phyloP scores from a whole-genome alignment of 2,797 vertebrate genomes.

The Sardinella longiceps region DNA sequence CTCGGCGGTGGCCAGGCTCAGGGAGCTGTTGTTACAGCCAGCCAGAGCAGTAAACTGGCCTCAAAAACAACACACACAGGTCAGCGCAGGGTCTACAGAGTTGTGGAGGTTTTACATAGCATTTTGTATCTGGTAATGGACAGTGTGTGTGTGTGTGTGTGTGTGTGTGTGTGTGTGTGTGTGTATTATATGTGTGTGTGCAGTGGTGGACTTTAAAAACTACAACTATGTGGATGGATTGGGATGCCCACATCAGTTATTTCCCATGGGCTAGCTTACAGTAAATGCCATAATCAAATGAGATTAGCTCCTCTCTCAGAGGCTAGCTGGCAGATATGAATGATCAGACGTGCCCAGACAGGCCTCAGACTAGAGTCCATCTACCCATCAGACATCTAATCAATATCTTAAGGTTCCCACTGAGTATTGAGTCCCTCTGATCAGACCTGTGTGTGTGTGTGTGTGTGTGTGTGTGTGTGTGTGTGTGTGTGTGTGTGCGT shows the following conservation, averaged over 20 bases:
- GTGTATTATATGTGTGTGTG: neutral
- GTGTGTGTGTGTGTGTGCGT: no score
- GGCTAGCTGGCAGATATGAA: neutral
- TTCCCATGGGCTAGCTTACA: neutral
- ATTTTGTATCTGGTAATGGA: neutral
- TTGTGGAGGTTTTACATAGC: no score
- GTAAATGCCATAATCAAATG: neutral
- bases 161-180: neutral
- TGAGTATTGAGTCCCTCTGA: neutral
- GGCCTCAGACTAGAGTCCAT: neutral
- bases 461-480: neutral
- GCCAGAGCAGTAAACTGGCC: neutral
- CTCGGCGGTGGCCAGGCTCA: slow-evolving; percentile 28
- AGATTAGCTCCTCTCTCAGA: neutral
- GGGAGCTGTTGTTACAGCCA: slow-evolving; percentile 32
- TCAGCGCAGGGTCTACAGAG: slow-evolving; percentile 1
- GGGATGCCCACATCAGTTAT: neutral
- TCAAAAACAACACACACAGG: neutral
- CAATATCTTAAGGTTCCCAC: neutral
- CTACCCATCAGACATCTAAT: neutral
- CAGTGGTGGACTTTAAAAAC: neutral
- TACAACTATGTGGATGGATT: neutral
- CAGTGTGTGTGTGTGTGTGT: neutral
- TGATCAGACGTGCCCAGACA: neutral
- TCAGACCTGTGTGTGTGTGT: neutral